phyloP scores from a whole-genome alignment of 2,113 vertebrate species.

The Tychaedon coryphoeus region DNA sequence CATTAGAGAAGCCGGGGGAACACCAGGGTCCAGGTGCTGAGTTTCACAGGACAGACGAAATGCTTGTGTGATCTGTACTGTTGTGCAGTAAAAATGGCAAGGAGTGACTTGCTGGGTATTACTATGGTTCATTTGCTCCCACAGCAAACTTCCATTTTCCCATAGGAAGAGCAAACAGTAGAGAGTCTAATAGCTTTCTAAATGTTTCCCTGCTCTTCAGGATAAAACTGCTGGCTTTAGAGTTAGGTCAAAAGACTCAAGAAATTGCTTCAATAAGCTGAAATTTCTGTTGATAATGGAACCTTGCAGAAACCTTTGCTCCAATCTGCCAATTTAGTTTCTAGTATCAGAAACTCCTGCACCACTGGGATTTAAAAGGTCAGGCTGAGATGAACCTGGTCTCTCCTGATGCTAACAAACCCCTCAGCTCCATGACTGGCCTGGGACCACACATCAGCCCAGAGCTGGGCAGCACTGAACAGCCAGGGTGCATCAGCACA shows the following conservation, averaged over 20 bases:
- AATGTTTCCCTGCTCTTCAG: background rate
- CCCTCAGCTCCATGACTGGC: rapidly evolving
- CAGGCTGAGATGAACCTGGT: rapidly evolving
- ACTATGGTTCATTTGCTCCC: background rate
- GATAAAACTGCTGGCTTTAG: background rate
- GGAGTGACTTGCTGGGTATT: background rate
- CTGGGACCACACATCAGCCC: background rate
- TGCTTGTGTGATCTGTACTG: background rate
- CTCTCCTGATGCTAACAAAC: background rate
- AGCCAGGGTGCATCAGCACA: background rate
- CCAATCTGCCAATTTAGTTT: background rate
- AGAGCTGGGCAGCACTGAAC: background rate
- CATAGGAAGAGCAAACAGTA: background rate
- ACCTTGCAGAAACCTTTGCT: background rate
- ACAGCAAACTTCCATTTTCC: background rate
- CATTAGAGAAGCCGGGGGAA: background rate
- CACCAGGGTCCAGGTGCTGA: rapidly evolving
- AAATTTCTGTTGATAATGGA: slow-evolving; percentile 21
- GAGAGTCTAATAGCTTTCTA: background rate
- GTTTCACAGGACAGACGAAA: background rate
- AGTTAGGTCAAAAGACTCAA: background rate
- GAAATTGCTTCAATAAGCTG: background rate
- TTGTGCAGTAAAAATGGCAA: background rate
- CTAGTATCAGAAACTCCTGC: background rate
- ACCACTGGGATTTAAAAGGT: background rate